phyloP scores from a whole-genome alignment of 2,888 invertebrate species.

The Trachelus tabidus region DNA sequence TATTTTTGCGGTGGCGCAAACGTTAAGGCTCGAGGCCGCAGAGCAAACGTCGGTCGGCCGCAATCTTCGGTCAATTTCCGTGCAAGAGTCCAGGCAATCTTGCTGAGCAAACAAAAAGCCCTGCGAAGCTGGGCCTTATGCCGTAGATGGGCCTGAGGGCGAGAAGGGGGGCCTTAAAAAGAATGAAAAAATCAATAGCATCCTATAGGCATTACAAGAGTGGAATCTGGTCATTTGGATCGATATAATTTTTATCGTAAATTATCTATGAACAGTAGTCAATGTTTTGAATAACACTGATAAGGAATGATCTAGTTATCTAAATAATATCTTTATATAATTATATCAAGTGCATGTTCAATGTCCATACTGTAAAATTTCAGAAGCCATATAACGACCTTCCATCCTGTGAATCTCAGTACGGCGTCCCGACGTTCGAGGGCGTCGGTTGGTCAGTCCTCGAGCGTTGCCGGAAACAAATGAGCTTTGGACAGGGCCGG shows the following conservation, averaged over 20 bases:
- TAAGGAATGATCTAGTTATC: neutral
- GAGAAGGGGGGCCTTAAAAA: conserved; percentile 26
- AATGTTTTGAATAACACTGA: neutral
- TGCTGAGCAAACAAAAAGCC: conserved; percentile 62
- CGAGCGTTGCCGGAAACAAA: conserved; percentile 50
- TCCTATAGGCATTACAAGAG: neutral
- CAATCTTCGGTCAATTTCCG: conserved; percentile 63
- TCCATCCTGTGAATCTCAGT: neutral
- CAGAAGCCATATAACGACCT: neutral
- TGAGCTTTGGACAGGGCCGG: conserved; percentile 56
- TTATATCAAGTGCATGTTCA: neutral
- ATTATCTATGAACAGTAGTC: neutral
- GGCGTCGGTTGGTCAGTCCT: neutral
- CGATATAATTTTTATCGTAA: neutral
- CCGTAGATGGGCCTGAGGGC: conserved; percentile 1
- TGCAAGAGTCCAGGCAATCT: conserved; percentile 55
- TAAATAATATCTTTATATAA: neutral
- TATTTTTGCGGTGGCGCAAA: conserved; percentile 57
- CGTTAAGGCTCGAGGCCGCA: conserved; percentile 54
- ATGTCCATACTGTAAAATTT: neutral
- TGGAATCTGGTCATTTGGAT: neutral
- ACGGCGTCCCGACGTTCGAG: neutral
- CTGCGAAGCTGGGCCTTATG: conserved; percentile 22
- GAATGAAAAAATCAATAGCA: conserved; percentile 26
- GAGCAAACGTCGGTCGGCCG: conserved; percentile 63